Conservation (phyloP, 35 echinoderm and acorn worm genomes). For the Ophiothrix spiculata region DNA sequence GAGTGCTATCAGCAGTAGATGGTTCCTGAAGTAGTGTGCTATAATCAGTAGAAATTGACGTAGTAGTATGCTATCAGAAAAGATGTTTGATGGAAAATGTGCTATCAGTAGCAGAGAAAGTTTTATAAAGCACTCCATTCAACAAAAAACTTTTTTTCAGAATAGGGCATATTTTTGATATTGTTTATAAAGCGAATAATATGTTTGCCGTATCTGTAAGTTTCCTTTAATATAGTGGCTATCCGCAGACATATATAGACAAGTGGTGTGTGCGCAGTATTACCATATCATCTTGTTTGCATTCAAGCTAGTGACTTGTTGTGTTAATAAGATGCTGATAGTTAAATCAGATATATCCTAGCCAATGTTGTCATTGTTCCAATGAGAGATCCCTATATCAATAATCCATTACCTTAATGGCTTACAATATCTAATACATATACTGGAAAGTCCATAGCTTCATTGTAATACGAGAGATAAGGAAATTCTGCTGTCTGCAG, state of each 20-base stretch:
- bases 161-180: too few species aligned
- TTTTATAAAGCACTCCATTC: too few species aligned
- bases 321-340: background rate
- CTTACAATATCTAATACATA: background rate
- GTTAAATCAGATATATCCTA: slow-evolving; percentile 1
- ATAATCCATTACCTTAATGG: background rate
- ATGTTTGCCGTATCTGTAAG: too few species aligned
- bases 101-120: too few species aligned
- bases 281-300: background rate
- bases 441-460: background rate
- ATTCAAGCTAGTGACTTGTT: background rate
- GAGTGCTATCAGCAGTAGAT: background rate
- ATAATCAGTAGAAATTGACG: background rate
- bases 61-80: background rate
- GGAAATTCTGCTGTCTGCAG: too few species aligned
- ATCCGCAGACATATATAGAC: too few species aligned
- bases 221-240: too few species aligned
- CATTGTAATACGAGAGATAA: too few species aligned
- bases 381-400: background rate
- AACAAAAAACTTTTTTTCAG: too few species aligned
- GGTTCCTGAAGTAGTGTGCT: background rate
- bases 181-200: too few species aligned
- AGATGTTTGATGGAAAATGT: too few species aligned
- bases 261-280: background rate
- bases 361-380: too few species aligned